Base-by-base conservation (phyloP, 2,113 vertebrate species). In the Cheilinus undulatus region DNA sequence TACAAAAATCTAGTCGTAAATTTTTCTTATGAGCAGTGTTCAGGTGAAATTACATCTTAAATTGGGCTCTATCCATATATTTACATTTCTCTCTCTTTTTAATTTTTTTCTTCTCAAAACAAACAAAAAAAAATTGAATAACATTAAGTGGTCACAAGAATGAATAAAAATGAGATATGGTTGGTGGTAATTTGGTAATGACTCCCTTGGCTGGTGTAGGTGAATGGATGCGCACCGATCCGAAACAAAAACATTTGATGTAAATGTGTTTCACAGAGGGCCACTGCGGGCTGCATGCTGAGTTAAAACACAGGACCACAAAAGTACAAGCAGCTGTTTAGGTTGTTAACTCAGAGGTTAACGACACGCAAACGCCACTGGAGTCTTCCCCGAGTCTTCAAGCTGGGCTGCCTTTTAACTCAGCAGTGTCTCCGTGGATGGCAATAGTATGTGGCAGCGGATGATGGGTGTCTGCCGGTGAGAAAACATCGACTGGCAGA, bases 1-100 rank as follows among this genome's bases (percentile, higher is more conserved):
- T 93, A 93, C 89, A 93, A 93, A 93, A 92, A 94, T 86, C 88
- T 93, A 94, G 87, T 93, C 89, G 93, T 88, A 82, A 84, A 80
- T 92, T 91, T 87, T 85, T 92, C 76, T 92, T 67, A 73, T 91
- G 88, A 90, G 92, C 90, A 89, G 91, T 94, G 92, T 93, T 93
- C 90, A 87, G 92, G 92, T 91, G 93, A 92, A 87, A 84, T 89
- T 82, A 89, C 91, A 91, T 90, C 88, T 91, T 92, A 92, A 68
- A 88, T 83, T 78, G 92, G 92, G 90, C 89, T 90, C 86, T 91
- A 90, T 91, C 87, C 91, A 92, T 92, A 92, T 94, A 94, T 94
- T 91, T 94, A 94, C 93, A 94, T 83, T 79, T 86, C 62, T 83
- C 70, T 65, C 67, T 71, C 60, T 38, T 70, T 72, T 73, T 52